Evolutionary conservation across 2,113 vertebrate genomes (phyloP), one percentile per base, ranked within the genome.

Genomic region (Mungos mungo): DNA sequence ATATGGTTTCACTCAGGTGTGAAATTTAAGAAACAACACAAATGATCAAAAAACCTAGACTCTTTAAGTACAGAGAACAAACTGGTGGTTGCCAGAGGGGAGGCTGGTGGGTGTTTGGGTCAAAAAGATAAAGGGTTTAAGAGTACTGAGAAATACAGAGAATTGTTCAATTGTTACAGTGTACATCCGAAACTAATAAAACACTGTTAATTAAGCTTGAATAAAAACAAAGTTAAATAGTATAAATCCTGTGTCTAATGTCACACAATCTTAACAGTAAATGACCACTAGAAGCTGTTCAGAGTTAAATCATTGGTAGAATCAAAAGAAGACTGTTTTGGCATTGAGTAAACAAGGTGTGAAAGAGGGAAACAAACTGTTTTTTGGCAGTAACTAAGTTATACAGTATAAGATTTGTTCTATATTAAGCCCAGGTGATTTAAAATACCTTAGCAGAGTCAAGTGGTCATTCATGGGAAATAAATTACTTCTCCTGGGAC

Each of bases 401-500:
- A 80, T 7, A 45, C 57, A 60, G 21, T 96, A 96, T 94, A 93
- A 95, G 69, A 94, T 96, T 77, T 90, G 69, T 65, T 33, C 50
- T 68, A 4, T 79, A 66, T 81, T 90, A 89, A 84, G 47, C 77
- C 89, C 0, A 5, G 5, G 38, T 89, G 60, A 88, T 52, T 88
- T 88, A 93, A 97, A 97, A 96, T 77, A 96, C 81, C 87, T 93
- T 92, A 68, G 31, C 66, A 83, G 85, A 96, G 82, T 93, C 95
- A 96, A 92, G 66, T 83, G 66, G 83, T 89, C 87, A 92, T 95
- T 90, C 83, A 47, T 63, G 83, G 65, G 71, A 95, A 83, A 93
- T 90, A 95, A 97, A 96, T 96, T 65, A 97, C 95, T 90, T 96
- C 77, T 79, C 86, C 52, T 45, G 93, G 76, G 76, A 96, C 41